Percentiles rank a stretch among this genome's conserved stretches.
Evolutionary conservation across 2,888 invertebrate genomes (phyloP).

Genomic region (Spilosoma lubricipeda): DNA sequence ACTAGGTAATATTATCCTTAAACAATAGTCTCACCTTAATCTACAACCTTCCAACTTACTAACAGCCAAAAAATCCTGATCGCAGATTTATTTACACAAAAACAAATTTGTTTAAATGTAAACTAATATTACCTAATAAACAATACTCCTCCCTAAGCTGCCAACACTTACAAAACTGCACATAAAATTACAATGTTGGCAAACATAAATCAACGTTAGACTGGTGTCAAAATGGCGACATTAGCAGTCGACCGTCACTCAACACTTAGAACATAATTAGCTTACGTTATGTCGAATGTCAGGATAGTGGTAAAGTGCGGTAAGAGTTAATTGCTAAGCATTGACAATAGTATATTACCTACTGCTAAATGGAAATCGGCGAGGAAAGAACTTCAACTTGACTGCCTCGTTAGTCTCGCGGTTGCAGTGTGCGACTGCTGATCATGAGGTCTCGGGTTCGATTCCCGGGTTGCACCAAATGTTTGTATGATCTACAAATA

Average conservation of each 20-base stretch:
- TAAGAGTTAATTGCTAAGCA: background rate
- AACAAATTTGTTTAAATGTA: background rate
- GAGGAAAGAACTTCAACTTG: too few relatives aligned
- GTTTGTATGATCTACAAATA: too few relatives aligned
- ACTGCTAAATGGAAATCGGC: background rate
- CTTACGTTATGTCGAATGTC: conserved; percentile 30
- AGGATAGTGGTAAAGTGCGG: background rate
- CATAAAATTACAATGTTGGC: conserved; percentile 22
- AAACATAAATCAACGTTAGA: conserved; percentile 42
- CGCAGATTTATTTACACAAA: too few relatives aligned
- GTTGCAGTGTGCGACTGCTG: too few relatives aligned
- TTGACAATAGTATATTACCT: background rate
- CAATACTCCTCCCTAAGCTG: conserved; percentile 9
- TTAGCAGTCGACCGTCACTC: conserved; percentile 44
- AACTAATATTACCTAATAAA: background rate
- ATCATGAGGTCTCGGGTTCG: too few relatives aligned
- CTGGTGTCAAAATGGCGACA: conserved; percentile 43
- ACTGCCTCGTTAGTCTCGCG: too few relatives aligned
- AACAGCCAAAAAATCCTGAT: too few relatives aligned
- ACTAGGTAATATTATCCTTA: too few relatives aligned
- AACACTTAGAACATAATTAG: conserved; percentile 44
- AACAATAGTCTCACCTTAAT: background rate
- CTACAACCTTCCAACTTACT: background rate
- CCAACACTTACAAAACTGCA: conserved; percentile 28
- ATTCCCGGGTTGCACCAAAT: too few relatives aligned